phyloP scores from a whole-genome alignment of 2,888 invertebrate species.

The Catocala nupta region DNA sequence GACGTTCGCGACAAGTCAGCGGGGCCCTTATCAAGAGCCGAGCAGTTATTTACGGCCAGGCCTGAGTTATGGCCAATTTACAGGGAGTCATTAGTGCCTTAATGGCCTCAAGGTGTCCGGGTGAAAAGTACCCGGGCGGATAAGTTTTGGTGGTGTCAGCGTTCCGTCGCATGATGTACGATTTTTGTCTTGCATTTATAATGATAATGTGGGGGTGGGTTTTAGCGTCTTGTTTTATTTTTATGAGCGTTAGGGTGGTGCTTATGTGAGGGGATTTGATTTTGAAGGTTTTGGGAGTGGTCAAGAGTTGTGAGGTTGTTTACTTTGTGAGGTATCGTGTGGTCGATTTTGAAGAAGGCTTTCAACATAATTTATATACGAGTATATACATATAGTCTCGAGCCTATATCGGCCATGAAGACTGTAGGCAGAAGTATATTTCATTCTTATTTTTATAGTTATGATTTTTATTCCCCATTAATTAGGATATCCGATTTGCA shows the following conservation, averaged over 20 bases:
- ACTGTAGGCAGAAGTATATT: too few species aligned
- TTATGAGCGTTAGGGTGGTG: constrained; percentile 29
- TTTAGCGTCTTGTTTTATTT: constrained; percentile 42
- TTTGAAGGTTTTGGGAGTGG: constrained; percentile 9
- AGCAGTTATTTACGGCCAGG: constrained; percentile 81
- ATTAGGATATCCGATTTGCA: too few species aligned
- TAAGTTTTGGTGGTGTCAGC: constrained; percentile 77
- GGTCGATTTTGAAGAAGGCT: not conserved
- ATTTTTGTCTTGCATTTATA: constrained; percentile 54
- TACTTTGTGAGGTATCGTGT: not conserved
- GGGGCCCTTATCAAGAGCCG: constrained; percentile 81
- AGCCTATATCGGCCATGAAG: too few species aligned
- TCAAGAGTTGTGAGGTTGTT: not conserved
- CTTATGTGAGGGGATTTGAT: constrained; percentile 13
- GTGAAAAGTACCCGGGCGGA: constrained; percentile 74
- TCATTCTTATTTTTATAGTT: too few species aligned
- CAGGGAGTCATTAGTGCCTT: constrained; percentile 86
- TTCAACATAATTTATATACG: too few species aligned
- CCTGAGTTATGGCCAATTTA: constrained; percentile 87
- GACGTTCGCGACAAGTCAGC: constrained; percentile 81
- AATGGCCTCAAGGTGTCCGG: constrained; percentile 85
- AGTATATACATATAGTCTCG: too few species aligned
- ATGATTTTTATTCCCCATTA: too few species aligned
- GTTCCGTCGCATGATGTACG: constrained; percentile 61
- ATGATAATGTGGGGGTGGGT: constrained; percentile 39